Base-by-base conservation (phyloP, 2,888 invertebrate species). In the Archips xylosteana region DNA sequence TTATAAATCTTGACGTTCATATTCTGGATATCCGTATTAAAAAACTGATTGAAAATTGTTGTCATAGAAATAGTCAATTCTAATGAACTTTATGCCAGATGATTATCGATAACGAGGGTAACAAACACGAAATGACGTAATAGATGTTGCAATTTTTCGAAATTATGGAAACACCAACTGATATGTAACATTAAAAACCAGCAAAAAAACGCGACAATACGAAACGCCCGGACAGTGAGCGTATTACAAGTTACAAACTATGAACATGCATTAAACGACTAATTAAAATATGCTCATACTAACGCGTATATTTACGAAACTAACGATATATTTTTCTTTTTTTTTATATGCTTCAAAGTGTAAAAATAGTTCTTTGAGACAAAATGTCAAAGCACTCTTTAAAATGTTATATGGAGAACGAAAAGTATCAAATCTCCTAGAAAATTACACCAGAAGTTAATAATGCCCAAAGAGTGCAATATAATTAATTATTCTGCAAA, bases 221-320 rank as follows among this genome's bases (percentile, higher is more conserved):
- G 76, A 66, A 83, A 82, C 83, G 79, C 81, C 82, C 83, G 79
- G 81, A 86, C 79, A 89, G 83, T 85, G 85, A 85, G 86, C 87
- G 81, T 85, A 87, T 89, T 91, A 92, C 85, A 88, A 73, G 68
- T 73, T 73, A 73, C 74, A 65, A 65, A 85, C 92, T 92, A 93
- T 87, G 85, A 88, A 90, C 92, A 92, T 92, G 92, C 90, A 93
- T 90, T 92, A 91, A 91, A 91, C 84, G 81, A 86, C 91, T 92
- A 92, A 89, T 91, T 93, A 92, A 92, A 92, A 92, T 92, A 92
- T 89, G 86, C 84, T 90, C 90, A 79, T 87, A 88, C 92, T 91
- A 92, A 92, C 85, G 83, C 83, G 82, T 92, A 92, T 83, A 87
- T 85, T 90, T 92, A 92, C 81, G 80, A 91, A 91, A 91, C 93